Conservation (phyloP, 1,140 invertebrate species). For the Psilanteris sp. region DNA sequence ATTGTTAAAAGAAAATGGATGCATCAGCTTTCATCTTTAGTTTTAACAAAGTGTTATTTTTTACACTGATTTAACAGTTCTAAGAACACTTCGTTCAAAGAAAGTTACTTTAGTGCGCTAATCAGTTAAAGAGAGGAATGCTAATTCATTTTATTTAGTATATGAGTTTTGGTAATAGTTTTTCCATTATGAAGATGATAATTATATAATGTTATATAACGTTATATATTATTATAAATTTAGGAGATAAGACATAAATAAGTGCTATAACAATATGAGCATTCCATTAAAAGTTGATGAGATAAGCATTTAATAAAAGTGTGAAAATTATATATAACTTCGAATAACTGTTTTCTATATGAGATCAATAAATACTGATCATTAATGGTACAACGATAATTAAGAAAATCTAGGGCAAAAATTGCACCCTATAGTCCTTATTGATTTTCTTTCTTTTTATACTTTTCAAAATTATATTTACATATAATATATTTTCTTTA, state of each 20-base stretch:
- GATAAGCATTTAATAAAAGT: not conserved
- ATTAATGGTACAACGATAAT: constrained; percentile 28
- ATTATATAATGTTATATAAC: too few species aligned
- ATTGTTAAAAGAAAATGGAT: constrained; percentile 1
- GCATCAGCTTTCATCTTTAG: constrained; percentile 14
- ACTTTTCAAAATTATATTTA: too few species aligned
- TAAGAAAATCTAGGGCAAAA: constrained; percentile 35
- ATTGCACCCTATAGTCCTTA: constrained; percentile 29
- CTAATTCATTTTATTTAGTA: constrained; percentile 9
- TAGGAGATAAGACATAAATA: too few species aligned
- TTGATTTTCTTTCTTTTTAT: too few species aligned
- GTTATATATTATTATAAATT: too few species aligned
- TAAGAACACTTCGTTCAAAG: constrained; percentile 15
- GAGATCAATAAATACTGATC: constrained; percentile 27
- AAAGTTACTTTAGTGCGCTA: constrained; percentile 4
- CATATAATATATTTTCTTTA: too few species aligned
- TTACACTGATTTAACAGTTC: constrained; percentile 21
- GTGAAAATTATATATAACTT: constrained; percentile 2
- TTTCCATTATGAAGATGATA: too few species aligned
- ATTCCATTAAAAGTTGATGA: constrained; percentile 3
- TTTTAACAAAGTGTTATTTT: constrained; percentile 11
- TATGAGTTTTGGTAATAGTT: not conserved
- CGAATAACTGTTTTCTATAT: constrained; percentile 17
- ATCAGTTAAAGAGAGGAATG: constrained; percentile 5
- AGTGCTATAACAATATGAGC: too few species aligned